A percentile compares a stretch with the other conserved stretches of the same genome.
Conservation (phyloP, 1,140 invertebrate genomes). For the Drosophila virilis region DNA sequence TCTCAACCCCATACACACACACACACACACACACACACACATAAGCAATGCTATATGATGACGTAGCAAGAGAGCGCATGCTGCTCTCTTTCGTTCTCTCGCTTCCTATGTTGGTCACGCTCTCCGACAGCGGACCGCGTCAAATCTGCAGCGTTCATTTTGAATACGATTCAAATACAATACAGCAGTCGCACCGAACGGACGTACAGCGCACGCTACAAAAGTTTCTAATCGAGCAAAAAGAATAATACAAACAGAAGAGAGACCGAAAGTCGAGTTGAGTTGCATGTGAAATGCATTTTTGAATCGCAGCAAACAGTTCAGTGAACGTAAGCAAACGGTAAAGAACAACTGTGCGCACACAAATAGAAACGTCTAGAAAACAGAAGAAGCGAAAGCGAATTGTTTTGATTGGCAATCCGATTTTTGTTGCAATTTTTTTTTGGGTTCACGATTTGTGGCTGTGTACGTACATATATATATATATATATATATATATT, state of each 20-base stretch:
- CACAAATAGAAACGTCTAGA: conserved; percentile 29
- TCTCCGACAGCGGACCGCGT: conserved; percentile 16
- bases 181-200: conserved; percentile 36
- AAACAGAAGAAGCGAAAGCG: neutral
- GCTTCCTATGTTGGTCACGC: conserved; percentile 6
- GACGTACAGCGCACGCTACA: conserved; percentile 29
- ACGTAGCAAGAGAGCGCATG: conserved; percentile 29
- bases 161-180: conserved; percentile 48
- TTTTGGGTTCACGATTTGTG: conserved; percentile 1
- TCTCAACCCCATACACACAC: conserved; percentile 16
- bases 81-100: conserved; percentile 5
- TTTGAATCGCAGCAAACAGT: conserved; percentile 8
- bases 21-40: conserved; percentile 4
- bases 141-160: conserved; percentile 40
- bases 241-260: neutral
- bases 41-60: conserved; percentile 5
- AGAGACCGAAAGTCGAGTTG: conserved; percentile 21
- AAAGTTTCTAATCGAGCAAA: conserved; percentile 5
- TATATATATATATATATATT: conserved; percentile 1
- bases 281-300: conserved; percentile 22
- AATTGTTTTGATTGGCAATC: neutral
- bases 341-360: neutral
- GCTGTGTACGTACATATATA: neutral
- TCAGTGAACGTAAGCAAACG: conserved; percentile 9
- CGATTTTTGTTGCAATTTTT: neutral